Evolutionary conservation across 2,888 invertebrate genomes (phyloP).

Genomic region (Polymixis flavicincta): DNA sequence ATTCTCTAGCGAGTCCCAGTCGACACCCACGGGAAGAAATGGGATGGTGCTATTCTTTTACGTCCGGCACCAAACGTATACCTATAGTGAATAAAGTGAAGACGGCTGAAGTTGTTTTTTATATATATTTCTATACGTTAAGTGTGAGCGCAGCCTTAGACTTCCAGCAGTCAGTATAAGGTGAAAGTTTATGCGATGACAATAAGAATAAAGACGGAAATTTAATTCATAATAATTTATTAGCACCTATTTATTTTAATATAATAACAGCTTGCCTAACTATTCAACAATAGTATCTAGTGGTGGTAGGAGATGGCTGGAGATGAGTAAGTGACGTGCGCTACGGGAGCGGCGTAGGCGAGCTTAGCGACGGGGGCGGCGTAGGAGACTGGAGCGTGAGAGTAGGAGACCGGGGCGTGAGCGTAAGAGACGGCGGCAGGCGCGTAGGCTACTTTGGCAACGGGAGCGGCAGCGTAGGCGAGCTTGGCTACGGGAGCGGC

Average conservation of each 20-base stretch:
- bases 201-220: neutral
- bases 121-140: neutral
- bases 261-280: constrained; percentile 41
- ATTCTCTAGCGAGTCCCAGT: too few relatives aligned
- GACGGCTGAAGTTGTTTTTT: neutral
- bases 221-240: constrained; percentile 66
- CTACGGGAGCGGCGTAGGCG: constrained; percentile 70
- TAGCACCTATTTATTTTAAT: constrained; percentile 57
- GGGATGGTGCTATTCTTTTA: too few relatives aligned
- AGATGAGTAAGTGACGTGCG: constrained; percentile 75
- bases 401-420: constrained; percentile 62
- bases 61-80: too few relatives aligned
- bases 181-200: neutral
- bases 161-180: neutral
- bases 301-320: too few relatives aligned
- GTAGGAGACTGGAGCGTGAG: constrained; percentile 61
- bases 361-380: constrained; percentile 70
- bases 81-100: too few relatives aligned
- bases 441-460: constrained; percentile 60
- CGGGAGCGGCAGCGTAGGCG: constrained; percentile 60
- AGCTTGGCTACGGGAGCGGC: constrained; percentile 54
- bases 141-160: neutral
- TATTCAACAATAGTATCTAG: constrained; percentile 12
- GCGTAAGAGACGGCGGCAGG: constrained; percentile 63
- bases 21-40: too few relatives aligned